Evolutionary conservation across 2,113 vertebrate species (phyloP).

Genomic region (Boleophthalmus pectinirostris): DNA sequence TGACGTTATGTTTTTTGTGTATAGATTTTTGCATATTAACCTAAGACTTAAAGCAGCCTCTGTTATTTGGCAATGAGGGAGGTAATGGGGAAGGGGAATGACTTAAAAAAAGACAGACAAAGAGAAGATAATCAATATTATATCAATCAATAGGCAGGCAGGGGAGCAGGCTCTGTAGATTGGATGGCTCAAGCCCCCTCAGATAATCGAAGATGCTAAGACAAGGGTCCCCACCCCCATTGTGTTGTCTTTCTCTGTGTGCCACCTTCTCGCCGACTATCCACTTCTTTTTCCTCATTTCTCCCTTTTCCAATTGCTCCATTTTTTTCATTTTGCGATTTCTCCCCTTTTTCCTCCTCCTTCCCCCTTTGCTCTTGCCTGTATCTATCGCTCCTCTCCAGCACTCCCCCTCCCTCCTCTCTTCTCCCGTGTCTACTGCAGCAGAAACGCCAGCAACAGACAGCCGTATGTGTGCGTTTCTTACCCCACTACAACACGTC

Average conservation of each 20-base stretch:
- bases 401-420: slow-evolving; percentile 26
- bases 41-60: background rate
- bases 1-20: background rate
- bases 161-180: slow-evolving; percentile 32
- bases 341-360: slow-evolving; percentile 63
- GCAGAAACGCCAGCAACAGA: slow-evolving; percentile 73
- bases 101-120: slow-evolving; percentile 47
- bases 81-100: slow-evolving; percentile 15
- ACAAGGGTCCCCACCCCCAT: slow-evolving; percentile 55
- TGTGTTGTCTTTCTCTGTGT: slow-evolving; percentile 42
- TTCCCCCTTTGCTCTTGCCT: slow-evolving; percentile 51
- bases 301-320: slow-evolving; percentile 26
- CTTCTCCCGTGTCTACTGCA: slow-evolving; percentile 71
- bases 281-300: slow-evolving; percentile 28
- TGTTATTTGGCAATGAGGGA: slow-evolving; percentile 2
- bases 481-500: slow-evolving; percentile 43
- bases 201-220: slow-evolving; percentile 60
- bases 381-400: slow-evolving; percentile 35
- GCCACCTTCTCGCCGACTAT: slow-evolving; percentile 40
- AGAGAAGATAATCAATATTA: slow-evolving; percentile 66
- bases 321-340: slow-evolving; percentile 29
- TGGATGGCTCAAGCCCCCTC: slow-evolving; percentile 49
- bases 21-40: background rate
- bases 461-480: slow-evolving; percentile 63
- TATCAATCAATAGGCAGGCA: slow-evolving; percentile 62